phyloP scores from a whole-genome alignment of 2,888 invertebrate species.

The Erpobdella octoculata region DNA sequence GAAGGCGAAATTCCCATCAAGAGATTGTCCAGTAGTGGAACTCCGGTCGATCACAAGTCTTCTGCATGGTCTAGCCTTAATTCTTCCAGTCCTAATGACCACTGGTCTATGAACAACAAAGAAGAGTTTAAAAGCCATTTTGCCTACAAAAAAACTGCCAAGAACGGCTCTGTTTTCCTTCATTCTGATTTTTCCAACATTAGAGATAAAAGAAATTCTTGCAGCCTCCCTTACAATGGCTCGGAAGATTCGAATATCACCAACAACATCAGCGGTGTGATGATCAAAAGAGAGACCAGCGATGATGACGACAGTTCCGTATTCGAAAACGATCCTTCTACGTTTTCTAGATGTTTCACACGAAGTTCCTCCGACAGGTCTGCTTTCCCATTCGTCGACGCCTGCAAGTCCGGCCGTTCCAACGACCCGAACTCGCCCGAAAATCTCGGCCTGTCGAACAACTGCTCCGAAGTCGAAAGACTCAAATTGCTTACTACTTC shows the following conservation, averaged over 20 bases:
- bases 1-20: slow-evolving; percentile 12
- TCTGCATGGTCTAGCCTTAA: neutral
- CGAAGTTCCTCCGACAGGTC: neutral
- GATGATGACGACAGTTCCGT: neutral
- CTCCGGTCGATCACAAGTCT: neutral
- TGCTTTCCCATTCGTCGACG: neutral
- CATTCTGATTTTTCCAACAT: neutral
- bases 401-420: no score
- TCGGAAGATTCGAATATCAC: neutral
- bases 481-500: neutral
- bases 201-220: neutral
- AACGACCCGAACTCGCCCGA: neutral
- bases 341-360: neutral
- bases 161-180: neutral
- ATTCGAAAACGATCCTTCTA: neutral
- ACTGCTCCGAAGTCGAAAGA: neutral
- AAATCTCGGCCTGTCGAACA: neutral
- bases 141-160: neutral
- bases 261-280: neutral
- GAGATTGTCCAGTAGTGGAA: neutral
- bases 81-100: neutral
- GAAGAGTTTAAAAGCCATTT: neutral
- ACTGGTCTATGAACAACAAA: neutral
- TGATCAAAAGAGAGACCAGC: slow-evolving; percentile 2
- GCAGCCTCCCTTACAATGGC: neutral